Evolutionary conservation across 2,113 vertebrate genomes (phyloP), one percentile per base, ranked within the genome.

Genomic region (Cygnus atratus): DNA sequence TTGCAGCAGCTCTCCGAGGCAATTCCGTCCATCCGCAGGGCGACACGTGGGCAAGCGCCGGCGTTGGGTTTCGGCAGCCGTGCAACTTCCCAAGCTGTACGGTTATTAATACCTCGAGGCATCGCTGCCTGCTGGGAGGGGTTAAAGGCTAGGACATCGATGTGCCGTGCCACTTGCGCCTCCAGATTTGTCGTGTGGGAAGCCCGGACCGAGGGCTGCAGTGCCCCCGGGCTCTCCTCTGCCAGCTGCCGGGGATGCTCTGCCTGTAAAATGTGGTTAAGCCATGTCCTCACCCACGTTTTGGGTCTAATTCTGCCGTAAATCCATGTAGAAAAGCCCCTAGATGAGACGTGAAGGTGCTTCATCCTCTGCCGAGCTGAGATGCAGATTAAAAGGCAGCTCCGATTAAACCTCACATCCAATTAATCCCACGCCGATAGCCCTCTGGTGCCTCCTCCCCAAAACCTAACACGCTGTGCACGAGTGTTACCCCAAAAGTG

Each of bases 71-170:
- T 90, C 92, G 0, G 61, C 94, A 72, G 84, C 65, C 63, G 3
- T 74, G 83, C 74, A 54, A 88, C 96, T 91, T 93, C 92, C 59
- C 87, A 71, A 87, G 78, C 63, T 68, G 26, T 43, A 73, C 4
- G 7, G 74, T 63, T 85, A 95, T 92, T 86, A 91, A 92, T 92
- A 95, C 2, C 29, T 63, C 5, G 3, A 83, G 87, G 85, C 87
- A 90, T 61, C 70, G 78, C 29, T 10, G 12, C 35, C 63, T 22
- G 28, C 71, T 52, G 31, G 33, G 58, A 61, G 46, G 70, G 65
- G 58, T 33, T 35, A 70, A 72, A 71, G 6, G 20, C 54, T 54
- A 39, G 74, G 79, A 74, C 76, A 63, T 18, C 1, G 70, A 68
- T 35, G 6, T 58, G 76, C 46, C 68, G 59, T 46, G 87, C 82